Base-by-base conservation (phyloP, 2,113 vertebrate genomes). In the Carassius auratus region DNA sequence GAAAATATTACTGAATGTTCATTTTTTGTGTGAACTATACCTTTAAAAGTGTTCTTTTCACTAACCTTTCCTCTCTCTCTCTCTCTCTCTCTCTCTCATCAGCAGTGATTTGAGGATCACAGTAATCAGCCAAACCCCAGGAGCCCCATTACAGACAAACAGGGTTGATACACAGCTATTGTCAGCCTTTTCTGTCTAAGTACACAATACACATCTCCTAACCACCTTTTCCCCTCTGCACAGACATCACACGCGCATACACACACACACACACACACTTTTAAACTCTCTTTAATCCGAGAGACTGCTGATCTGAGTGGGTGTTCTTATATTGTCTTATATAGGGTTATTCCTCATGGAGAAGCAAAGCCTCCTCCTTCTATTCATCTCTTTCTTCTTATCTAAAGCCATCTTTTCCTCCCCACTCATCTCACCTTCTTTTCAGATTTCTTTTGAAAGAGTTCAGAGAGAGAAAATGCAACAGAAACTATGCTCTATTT, bases 81-180 rank as follows among this genome's bases (percentile, higher is more conserved):
- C 30, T 4, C 57, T 15, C n/a, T 66, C 80, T 59, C 69, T 36
- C 78, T 36, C 78, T 80, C 23, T 81, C 81, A 71, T 68, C 50
- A 48, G 30, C 50, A 61, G 85, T 83, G 88, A 89, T 89, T 89
- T 83, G 88, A 89, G 79, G 77, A 87, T 85, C 81, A 84, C 83
- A 85, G 85, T 89, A 87, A 89, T 89, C 88, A 89, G 85, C 61
- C 88, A 83, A 87, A 84, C 88, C 88, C 83, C 85, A 85, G 85
- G 85, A 89, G 85, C 79, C 79, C 85, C 68, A 85, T 89, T 87
- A 87, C 66, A 52, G 64, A 62, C 88, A 85, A 42, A 81, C 85
- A 83, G 79, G 79, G 83, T 55, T 64, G 85, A 80, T 89, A 84
- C 88, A 76, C 38, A 80, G 84, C 87, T 81, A 85, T 89, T 83